Base-by-base conservation (phyloP, 2,888 invertebrate species). In the Ichneumoninae sp. region DNA sequence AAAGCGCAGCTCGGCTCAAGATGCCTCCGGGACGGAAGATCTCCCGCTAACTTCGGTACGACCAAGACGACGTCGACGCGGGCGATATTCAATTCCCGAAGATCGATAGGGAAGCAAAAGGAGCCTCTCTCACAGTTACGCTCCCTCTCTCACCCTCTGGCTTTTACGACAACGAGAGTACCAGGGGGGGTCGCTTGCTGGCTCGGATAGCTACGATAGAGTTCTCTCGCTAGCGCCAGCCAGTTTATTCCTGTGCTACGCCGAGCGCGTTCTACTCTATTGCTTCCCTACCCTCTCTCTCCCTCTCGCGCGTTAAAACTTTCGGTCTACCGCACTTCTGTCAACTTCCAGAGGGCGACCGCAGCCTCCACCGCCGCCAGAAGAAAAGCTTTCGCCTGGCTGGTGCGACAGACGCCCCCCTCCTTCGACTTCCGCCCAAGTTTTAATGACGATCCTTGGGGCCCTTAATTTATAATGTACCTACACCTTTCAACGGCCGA, bases 391-490 rank as follows among this genome's bases (percentile, higher is more conserved):
- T 68, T 57, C 3, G 50, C 69, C 13, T 22, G 70, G 50, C 19
- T 10, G 33, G 65, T 10, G 19, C 54, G 4, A 26, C 60, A 60
- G 71, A 44, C 40, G 36, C 44, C 47, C 54, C 54, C 13, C 1
- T 57, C 50, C 63, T 47, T 36, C 73, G 57, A 68, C 60, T 83
- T 73, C 13, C 36, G 22, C 44, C 81, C 52, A 83, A 83, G 81
- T 83, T 83, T 83, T 81, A 83, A 83, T 83, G 77, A 83, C 81
- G 81, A 81, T 77, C 83, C 68, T 57, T 50, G 63, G 50, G 16
- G 22, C 73, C 77, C 77, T 81, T 81, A 81, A 84, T 84, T 81
- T 77, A 77, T 77, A 74, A 81, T 77, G 63, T 74, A 81, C 75
- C 60, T 73, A 44, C 50, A 63, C 60, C 63, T 81, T 65, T 73